Conservation (phyloP, 2,113 vertebrate species). For the Albula goreensis region DNA sequence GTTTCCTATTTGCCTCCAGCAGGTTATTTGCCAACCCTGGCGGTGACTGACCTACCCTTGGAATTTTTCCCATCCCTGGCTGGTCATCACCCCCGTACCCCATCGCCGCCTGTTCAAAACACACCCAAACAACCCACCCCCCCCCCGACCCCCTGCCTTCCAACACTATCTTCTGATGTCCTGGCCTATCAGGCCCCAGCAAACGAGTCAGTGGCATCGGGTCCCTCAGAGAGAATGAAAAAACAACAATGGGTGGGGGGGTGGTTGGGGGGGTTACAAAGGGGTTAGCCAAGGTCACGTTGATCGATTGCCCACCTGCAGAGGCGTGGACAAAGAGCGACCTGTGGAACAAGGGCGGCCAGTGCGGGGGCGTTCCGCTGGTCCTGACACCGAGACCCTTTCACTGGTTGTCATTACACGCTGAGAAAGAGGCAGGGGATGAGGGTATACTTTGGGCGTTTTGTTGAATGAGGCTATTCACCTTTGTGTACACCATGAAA, state of each 20-base stretch:
- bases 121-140: neutral
- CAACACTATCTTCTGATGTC: neutral
- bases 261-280: neutral
- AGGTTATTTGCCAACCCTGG: conserved; percentile 16
- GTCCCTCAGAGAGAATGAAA: neutral
- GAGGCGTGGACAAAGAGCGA: neutral
- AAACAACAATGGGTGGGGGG: neutral
- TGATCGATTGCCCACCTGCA: neutral
- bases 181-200: neutral
- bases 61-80: neutral
- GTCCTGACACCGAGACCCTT: neutral
- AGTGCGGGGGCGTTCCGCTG: neutral
- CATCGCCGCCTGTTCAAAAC: neutral
- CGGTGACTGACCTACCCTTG: neutral
- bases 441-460: neutral
- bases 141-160: neutral
- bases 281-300: neutral
- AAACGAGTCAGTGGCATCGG: neutral
- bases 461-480: neutral
- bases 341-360: neutral
- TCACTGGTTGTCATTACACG: neutral
- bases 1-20: neutral
- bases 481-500: too few species aligned
- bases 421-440: neutral
- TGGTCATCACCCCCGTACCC: too few species aligned